These are phyloP conservation scores for Sander vitreus DNA, from an alignment of 2,113 vertebrate genomes.

Conservation along the genomic window DNA sequence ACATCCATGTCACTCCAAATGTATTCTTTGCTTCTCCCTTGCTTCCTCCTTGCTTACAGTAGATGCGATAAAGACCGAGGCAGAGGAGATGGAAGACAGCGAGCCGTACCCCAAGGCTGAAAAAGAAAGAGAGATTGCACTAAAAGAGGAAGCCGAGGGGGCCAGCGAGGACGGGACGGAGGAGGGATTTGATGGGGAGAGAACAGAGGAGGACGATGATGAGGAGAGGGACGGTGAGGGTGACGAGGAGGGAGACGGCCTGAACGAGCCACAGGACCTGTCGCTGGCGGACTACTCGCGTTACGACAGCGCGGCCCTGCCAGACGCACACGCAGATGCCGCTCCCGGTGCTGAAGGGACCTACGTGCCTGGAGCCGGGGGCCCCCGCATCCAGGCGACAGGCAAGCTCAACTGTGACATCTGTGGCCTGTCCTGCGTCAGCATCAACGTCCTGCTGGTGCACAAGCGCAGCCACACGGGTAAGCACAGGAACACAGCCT, in stretches of 20 bases:
- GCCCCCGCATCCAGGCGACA: conserved; percentile 78
- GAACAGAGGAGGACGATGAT: conserved; percentile 84
- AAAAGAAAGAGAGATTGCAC: conserved; percentile 43
- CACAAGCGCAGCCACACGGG: conserved; percentile 96
- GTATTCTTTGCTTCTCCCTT: conserved; percentile 28
- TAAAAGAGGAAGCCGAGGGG: conserved; percentile 63
- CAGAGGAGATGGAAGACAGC: conserved; percentile 77
- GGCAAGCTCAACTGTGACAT: conserved; percentile 94
- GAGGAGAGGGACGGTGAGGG: conserved; percentile 60
- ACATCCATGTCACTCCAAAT: conserved; percentile 15
- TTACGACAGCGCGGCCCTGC: conserved; percentile 82
- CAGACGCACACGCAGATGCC: conserved; percentile 79
- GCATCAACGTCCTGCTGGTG: conserved; percentile 96
- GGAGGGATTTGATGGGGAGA: conserved; percentile 83
- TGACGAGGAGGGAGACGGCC: conserved; percentile 81
- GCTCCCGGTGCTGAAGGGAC: conserved; percentile 60
- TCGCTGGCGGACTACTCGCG: conserved; percentile 84
- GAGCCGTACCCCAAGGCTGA: conserved; percentile 78
- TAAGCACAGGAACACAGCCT: conserved; percentile 80
- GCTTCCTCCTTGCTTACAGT: conserved; percentile 54
- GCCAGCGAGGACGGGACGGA: conserved; percentile 68
- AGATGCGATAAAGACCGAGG: conserved; percentile 74
- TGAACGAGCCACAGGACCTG: conserved; percentile 83
- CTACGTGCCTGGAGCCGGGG: conserved; percentile 50
- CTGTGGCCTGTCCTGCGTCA: conserved; percentile 94